Evolutionary conservation across 2,113 vertebrate species (phyloP), one percentile per base, ranked within the genome.

Genomic region (Hippocampus guttulatus): DNA sequence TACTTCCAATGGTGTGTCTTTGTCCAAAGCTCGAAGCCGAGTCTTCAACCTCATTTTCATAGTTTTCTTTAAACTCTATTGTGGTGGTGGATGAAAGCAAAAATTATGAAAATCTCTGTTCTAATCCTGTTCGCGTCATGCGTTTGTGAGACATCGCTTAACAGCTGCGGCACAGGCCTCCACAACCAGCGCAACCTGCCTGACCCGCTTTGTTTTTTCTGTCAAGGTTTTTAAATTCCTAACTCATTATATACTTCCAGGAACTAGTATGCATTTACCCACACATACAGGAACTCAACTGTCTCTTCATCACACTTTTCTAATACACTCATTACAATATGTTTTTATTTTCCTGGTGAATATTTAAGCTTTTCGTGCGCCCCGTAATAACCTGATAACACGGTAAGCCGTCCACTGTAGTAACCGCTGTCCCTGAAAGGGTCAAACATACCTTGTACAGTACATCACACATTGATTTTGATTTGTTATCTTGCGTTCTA

Each of bases 151-250:
- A 25, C 5, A 14, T 33, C n/a, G 30, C n/a, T 15, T 79, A 60
- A 16, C 64, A 55, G 65, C 58, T 69, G 52, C 69, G 62, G 21
- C 40, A 70, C 10, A 66, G 6, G 51, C 66, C 40, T 16, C 0
- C 5, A 27, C 55, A 70, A 72, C 79, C 58, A 30, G 76, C 3
- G 40, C 43, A n/a, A 76, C 90, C 69, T 54, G 86, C 66, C 51
- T 1, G 65, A 77, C 87, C 75, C 68, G 89, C 74, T 82, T 0
- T 40, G 8, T 54, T 14, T 54, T 71, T 47, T 73, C n/a, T 41
- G n/a, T 27, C 25, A 10, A n/a, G 0, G 0, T 45, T 40, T 23
- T 65, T 30, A 64, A 73, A 91, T 88, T 89, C 84, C 69, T 78
- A 41, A 0, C 0, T 68, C 63, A 12, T 77, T 58, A 75, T 51